These are phyloP conservation scores for Euleptes europaea DNA, from an alignment of 2,113 vertebrate species.

Conservation along the genomic window DNA sequence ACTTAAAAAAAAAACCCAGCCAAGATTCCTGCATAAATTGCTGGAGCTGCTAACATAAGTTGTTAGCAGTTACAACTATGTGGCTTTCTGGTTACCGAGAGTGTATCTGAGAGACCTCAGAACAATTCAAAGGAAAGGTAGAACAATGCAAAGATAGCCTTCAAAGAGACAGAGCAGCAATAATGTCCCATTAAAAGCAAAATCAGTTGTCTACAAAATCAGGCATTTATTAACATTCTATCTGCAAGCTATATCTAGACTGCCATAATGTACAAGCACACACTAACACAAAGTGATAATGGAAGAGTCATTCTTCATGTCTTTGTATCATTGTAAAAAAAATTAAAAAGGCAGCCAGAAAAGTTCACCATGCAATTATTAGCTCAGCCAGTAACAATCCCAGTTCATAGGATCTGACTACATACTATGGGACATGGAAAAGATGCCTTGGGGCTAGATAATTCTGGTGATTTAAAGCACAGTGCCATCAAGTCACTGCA, in stretches of 20 bases:
- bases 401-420: background rate
- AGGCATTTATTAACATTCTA: background rate
- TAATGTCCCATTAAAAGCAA: background rate
- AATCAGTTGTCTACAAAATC: background rate
- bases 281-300: background rate
- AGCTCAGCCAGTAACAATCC: background rate
- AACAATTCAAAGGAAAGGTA: background rate
- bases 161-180: background rate
- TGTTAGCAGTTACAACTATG: background rate
- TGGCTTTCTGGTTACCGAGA: too few species aligned
- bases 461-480: background rate
- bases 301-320: background rate
- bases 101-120: background rate
- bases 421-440: background rate
- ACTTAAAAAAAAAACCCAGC: background rate
- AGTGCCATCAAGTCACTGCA: too few species aligned
- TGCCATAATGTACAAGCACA: background rate
- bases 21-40: background rate
- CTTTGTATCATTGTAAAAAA: background rate
- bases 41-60: too few species aligned
- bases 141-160: background rate
- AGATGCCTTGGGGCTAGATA: background rate
- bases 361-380: background rate
- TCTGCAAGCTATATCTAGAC: background rate
- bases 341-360: background rate